Conservation (phyloP, 2,113 vertebrate species). For the Rissa tridactyla region DNA sequence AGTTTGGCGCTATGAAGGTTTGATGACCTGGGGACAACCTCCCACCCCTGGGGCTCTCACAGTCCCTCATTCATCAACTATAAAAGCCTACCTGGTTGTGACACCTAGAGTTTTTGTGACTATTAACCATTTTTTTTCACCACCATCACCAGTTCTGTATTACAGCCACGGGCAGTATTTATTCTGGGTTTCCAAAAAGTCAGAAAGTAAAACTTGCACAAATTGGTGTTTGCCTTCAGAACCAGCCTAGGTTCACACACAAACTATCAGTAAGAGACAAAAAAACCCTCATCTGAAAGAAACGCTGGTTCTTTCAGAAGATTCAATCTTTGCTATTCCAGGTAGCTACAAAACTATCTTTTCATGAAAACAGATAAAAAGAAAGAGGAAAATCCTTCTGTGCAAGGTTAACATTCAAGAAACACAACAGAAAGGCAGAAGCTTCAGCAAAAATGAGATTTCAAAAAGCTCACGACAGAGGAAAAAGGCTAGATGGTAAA, state of each 20-base stretch:
- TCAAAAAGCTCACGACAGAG: neutral
- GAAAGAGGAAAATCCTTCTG: neutral
- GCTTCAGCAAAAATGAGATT: neutral
- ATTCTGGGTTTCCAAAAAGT: neutral
- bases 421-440: neutral
- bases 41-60: neutral
- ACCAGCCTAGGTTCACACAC: neutral
- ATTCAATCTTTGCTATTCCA: neutral
- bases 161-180: neutral
- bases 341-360: neutral
- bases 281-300: neutral
- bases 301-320: neutral
- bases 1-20: neutral
- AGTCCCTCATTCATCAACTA: neutral
- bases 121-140: neutral
- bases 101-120: neutral
- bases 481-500: neutral
- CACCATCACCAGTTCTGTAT: neutral
- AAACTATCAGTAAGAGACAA: neutral
- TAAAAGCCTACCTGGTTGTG: neutral
- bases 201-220: neutral
- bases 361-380: neutral
- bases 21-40: neutral
- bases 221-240: neutral
- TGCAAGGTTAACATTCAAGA: neutral